phyloP scores from a whole-genome alignment of 2,888 invertebrate genomes.

The Nomada flava region DNA sequence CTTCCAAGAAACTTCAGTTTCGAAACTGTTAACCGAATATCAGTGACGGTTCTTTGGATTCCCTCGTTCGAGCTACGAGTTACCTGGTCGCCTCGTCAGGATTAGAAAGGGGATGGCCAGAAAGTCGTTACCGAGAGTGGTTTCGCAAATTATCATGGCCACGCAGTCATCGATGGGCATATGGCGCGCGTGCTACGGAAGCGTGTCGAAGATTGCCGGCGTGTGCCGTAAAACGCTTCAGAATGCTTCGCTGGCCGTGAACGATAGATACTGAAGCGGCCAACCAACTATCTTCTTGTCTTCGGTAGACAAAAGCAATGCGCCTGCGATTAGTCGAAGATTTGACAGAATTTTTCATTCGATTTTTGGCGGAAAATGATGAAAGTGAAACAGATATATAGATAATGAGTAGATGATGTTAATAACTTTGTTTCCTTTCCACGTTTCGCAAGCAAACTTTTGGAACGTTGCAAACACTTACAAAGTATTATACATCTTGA shows the following conservation, averaged over 20 bases:
- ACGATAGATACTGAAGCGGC: constrained; percentile 46
- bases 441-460: too few species aligned
- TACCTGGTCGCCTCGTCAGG: neutral
- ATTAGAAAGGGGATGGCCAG: constrained; percentile 33
- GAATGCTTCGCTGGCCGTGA: constrained; percentile 54
- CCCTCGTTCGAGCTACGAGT: constrained; percentile 14
- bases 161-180: constrained; percentile 73
- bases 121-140: constrained; percentile 76
- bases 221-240: constrained; percentile 63
- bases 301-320: constrained; percentile 5
- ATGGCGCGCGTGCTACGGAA: constrained; percentile 76
- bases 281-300: constrained; percentile 26
- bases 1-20: constrained; percentile 3
- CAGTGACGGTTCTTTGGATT: constrained; percentile 10
- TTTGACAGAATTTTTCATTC: neutral
- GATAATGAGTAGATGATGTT: too few species aligned
- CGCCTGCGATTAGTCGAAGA: neutral
- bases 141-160: constrained; percentile 79
- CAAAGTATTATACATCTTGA: too few species aligned
- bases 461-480: too few species aligned
- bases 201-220: constrained; percentile 75
- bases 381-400: too few species aligned
- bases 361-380: neutral
- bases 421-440: too few species aligned
- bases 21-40: constrained; percentile 18